These are phyloP conservation scores for Zaprionus ornatus DNA, from an alignment of 1,140 invertebrate species.

Conservation along the genomic window DNA sequence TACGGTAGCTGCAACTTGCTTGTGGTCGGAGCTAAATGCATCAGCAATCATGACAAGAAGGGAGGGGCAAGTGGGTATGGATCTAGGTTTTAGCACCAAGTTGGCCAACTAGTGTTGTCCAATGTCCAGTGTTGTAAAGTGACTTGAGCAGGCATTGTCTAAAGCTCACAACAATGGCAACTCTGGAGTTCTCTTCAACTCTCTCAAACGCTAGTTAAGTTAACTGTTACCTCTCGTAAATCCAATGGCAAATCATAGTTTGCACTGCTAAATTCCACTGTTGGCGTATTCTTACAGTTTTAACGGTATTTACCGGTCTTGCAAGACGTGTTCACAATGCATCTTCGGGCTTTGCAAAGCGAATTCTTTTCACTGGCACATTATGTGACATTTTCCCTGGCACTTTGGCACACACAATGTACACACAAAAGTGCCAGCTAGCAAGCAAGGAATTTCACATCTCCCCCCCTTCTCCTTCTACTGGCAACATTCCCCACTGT, in stretches of 20 bases:
- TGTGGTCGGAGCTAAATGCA: conserved; percentile 27
- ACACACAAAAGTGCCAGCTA: neutral
- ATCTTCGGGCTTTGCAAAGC: neutral
- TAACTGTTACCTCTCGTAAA: neutral
- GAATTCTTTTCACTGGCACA: conserved; percentile 1
- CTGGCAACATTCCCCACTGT: conserved; percentile 11
- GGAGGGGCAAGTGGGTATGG: neutral
- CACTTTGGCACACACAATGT: neutral
- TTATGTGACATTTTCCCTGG: neutral
- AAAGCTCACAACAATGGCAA: neutral
- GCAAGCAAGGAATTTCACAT: neutral
- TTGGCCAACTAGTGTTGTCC: neutral
- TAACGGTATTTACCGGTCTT: neutral
- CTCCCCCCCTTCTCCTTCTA: neutral
- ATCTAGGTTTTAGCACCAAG: too few relatives aligned
- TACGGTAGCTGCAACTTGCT: conserved; percentile 12
- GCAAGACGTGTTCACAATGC: neutral
- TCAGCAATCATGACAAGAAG: neutral
- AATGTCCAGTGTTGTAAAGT: neutral
- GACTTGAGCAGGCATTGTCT: neutral
- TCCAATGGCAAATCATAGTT: neutral
- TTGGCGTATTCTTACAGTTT: neutral
- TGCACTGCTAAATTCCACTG: neutral
- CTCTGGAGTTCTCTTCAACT: neutral
- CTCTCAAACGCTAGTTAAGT: neutral